Evolutionary conservation across 1,140 invertebrate species (phyloP).

Genomic region (Bilobella aurantiaca): DNA sequence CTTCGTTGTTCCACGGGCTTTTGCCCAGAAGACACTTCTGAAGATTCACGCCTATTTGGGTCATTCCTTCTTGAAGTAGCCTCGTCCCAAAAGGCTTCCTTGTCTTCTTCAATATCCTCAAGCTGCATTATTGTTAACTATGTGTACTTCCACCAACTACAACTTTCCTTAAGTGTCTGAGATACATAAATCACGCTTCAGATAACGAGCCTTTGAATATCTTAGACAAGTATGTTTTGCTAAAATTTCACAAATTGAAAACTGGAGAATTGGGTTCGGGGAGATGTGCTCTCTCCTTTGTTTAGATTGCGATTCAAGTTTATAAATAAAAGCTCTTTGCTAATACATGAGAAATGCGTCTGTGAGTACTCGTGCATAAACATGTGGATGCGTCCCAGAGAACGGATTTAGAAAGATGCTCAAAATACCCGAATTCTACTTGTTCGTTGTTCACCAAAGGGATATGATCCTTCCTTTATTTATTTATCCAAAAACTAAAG

Average conservation of each 20-base stretch:
- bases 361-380: neutral
- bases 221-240: neutral
- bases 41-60: conserved; percentile 7
- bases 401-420: neutral
- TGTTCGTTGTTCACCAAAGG: neutral
- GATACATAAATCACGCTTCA: neutral
- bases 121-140: conserved; percentile 13
- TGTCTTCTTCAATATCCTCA: conserved; percentile 29
- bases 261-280: neutral
- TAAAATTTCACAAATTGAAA: neutral
- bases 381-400: neutral
- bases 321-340: neutral
- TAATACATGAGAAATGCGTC: neutral
- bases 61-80: neutral
- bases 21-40: neutral
- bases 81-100: conserved; percentile 4
- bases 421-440: neutral
- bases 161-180: neutral
- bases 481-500: too few relatives aligned
- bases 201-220: neutral
- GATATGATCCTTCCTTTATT: neutral
- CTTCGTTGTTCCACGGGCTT: conserved; percentile 18
- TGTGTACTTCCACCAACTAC: neutral
- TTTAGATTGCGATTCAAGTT: neutral
- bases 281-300: neutral